Conservation (phyloP, 2,113 vertebrate genomes). For the Xenopus tropicalis region DNA sequence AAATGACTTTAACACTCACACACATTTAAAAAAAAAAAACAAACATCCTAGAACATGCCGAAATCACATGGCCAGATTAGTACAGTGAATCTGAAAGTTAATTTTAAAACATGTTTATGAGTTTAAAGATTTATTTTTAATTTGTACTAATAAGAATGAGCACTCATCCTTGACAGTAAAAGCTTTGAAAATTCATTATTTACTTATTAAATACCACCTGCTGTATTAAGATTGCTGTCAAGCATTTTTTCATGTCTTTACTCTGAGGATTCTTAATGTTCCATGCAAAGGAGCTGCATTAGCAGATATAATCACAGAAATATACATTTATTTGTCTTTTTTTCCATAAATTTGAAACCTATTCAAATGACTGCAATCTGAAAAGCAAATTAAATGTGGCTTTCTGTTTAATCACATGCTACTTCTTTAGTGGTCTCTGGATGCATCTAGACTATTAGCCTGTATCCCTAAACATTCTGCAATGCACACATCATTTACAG, state of each 20-base stretch:
- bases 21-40: constrained; percentile 28
- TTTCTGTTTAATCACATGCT: no score
- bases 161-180: constrained; percentile 45
- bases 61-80: constrained; percentile 41
- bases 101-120: constrained; percentile 40
- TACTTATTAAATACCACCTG: constrained; percentile 46
- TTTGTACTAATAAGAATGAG: constrained; percentile 47
- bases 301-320: constrained; percentile 27
- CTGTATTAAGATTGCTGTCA: constrained; percentile 47
- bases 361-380: no score
- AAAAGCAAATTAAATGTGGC: no score
- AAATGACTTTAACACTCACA: constrained; percentile 15
- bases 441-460: no score
- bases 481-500: no score
- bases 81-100: constrained; percentile 42
- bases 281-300: constrained; percentile 36
- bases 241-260: constrained; percentile 40
- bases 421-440: no score
- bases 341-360: constrained; percentile 37
- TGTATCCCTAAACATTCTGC: no score
- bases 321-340: constrained; percentile 13
- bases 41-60: constrained; percentile 20
- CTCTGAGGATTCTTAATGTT: constrained; percentile 31
- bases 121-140: constrained; percentile 43
- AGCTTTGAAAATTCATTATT: constrained; percentile 43